Base-by-base conservation (phyloP, 2,888 invertebrate genomes). In the Scaptomyza polygonia region DNA sequence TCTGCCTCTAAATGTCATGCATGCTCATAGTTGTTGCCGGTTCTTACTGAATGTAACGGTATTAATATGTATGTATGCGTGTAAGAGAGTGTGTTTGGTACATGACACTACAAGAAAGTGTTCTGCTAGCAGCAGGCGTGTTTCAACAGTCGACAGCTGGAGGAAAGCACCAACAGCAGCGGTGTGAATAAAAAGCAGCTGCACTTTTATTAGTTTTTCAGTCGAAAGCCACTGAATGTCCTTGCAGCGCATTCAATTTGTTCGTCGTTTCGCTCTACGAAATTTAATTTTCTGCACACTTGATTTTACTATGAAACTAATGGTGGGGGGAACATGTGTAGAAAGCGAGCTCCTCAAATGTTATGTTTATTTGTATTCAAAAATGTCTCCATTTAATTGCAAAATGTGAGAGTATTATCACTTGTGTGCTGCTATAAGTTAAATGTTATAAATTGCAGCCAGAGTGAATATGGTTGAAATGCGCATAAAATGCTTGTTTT, bases 281-380 rank as follows among this genome's bases (percentile, higher is more conserved):
- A 79, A 87, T 82, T 85, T 67, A 74, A 85, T 83, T 87, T 87
- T 74, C 77, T 77, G 79, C 85, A 72, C 67, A 71, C 72, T 87
- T 81, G 68, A 87, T 72, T 81, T 65, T 72, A 48, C 71, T 70
- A 86, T 67, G 73, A 39, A 55, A 25, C 48, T 25, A 21, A 12
- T 6, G 21, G 44, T 14, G 18, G 14, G 11, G 18, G 11, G 29
- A 11, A 1, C 9, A 9, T n/a, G 7, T n/a, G 36, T 3, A 32
- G 14, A 25, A 2, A 25, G 4, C 1, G 43, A 21, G 11, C 7
- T 18, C 11, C 6, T 14, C 25, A 69, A 70, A 72, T 85, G 58
- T 68, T 48, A 66, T 65, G 72, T 68, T 86, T 79, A 84, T 84
- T 87, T 87, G 88, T 70, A 69, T 68, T 16, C 70, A 64, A 68